These are phyloP conservation scores for Drosophila truncata DNA, from an alignment of 1,140 invertebrate species.

Conservation along the genomic window DNA sequence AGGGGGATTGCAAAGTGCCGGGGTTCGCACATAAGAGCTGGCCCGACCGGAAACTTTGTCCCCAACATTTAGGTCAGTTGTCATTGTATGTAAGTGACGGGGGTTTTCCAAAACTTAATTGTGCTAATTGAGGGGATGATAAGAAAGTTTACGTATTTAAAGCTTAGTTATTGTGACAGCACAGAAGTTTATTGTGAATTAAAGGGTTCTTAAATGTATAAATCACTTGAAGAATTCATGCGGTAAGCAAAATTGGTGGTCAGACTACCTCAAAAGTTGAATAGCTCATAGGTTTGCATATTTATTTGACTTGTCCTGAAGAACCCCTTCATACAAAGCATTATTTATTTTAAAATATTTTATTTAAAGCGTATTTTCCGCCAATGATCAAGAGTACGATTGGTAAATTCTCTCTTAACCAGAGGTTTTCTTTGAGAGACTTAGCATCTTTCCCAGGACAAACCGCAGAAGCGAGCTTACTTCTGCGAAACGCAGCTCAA, in stretches of 20 bases:
- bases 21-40: constrained; percentile 5
- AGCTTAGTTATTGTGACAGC: constrained; percentile 28
- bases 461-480: constrained; percentile 9
- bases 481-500: constrained; percentile 2
- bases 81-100: constrained; percentile 27
- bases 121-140: constrained; percentile 45
- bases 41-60: constrained; percentile 28
- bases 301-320: background rate
- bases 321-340: background rate
- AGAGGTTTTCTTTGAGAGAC: background rate
- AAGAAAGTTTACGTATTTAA: constrained; percentile 13
- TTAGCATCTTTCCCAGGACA: background rate
- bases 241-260: background rate
- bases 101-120: constrained; percentile 47
- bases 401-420: background rate
- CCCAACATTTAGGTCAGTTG: constrained; percentile 41
- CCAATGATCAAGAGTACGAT: background rate
- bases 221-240: background rate
- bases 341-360: background rate
- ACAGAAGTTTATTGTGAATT: background rate
- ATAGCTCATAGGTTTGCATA: background rate
- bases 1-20: background rate
- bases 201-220: background rate
- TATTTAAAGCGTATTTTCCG: background rate
- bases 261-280: background rate